Evolutionary conservation across 1,140 invertebrate species (phyloP).

Genomic region (Lepeophtheirus salmonis): DNA sequence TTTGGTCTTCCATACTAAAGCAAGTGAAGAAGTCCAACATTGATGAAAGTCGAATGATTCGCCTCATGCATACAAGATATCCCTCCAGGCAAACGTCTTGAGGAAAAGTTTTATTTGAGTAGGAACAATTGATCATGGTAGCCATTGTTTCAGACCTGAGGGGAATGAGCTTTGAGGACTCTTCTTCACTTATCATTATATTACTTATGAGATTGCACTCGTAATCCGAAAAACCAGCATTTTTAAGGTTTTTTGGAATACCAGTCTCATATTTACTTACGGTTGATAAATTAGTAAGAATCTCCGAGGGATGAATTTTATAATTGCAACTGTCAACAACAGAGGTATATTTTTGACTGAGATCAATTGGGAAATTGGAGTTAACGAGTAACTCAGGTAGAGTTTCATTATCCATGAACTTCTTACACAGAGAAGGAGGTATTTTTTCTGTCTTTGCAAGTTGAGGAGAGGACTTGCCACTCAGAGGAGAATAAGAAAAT

Average conservation of each 20-base stretch:
- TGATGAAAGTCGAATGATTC: slow-evolving; percentile 3
- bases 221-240: neutral
- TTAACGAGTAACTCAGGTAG: neutral
- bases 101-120: neutral
- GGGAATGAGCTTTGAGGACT: slow-evolving; percentile 2
- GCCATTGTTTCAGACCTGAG: neutral
- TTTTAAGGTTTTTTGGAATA: no score
- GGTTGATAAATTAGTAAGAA: no score
- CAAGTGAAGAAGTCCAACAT: slow-evolving; percentile 6
- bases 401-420: neutral
- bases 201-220: neutral
- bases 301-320: neutral
- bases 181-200: neutral
- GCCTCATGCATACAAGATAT: neutral
- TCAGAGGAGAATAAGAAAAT: no score
- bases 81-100: neutral
- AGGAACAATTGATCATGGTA: neutral
- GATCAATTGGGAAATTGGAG: neutral
- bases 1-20: neutral
- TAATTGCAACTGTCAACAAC: neutral
- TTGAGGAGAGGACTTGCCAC: no score
- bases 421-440: neutral
- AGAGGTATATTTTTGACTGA: neutral
- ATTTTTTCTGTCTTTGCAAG: no score
- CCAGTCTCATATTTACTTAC: no score